phyloP scores from a whole-genome alignment of 2,113 vertebrate genomes.

The Apodemus speciosus region DNA sequence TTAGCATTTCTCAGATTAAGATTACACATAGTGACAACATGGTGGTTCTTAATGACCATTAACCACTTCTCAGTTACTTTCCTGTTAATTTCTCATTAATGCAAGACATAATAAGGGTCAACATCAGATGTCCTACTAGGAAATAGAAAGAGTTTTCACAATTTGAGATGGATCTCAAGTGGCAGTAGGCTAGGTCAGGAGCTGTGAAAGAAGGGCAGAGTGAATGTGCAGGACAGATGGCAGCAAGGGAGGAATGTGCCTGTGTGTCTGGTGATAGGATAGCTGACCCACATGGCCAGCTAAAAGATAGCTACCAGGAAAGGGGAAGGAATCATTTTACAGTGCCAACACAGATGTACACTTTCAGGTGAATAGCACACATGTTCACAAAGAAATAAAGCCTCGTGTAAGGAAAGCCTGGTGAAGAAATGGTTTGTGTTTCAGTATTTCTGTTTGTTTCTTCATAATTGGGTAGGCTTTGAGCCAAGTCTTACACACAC shows the following conservation, averaged over 20 bases:
- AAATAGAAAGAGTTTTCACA: neutral
- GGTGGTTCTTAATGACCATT: neutral
- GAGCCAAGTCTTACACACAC: neutral
- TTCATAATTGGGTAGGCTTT: neutral
- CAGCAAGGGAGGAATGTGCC: rapidly evolving
- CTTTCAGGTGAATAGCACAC: neutral
- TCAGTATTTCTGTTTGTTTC: neutral
- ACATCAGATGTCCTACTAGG: neutral
- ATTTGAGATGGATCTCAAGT: neutral
- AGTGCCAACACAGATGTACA: rapidly evolving
- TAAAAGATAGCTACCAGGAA: rapidly evolving
- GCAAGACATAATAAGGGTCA: neutral
- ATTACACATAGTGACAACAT: neutral
- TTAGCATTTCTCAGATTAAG: neutral
- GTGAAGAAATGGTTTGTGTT: neutral
- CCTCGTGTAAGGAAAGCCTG: neutral
- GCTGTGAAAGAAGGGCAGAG: neutral
- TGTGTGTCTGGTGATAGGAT: neutral
- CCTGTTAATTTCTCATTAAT: neutral
- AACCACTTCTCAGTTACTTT: neutral
- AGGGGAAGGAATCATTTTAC: neutral
- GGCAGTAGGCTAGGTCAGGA: neutral
- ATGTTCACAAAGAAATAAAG: neutral
- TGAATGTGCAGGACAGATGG: neutral
- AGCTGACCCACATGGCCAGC: rapidly evolving